phyloP scores from a whole-genome alignment of 30 jellyfish, hydroid and myxozoan genomes.

The Turritopsis dohrnii region DNA sequence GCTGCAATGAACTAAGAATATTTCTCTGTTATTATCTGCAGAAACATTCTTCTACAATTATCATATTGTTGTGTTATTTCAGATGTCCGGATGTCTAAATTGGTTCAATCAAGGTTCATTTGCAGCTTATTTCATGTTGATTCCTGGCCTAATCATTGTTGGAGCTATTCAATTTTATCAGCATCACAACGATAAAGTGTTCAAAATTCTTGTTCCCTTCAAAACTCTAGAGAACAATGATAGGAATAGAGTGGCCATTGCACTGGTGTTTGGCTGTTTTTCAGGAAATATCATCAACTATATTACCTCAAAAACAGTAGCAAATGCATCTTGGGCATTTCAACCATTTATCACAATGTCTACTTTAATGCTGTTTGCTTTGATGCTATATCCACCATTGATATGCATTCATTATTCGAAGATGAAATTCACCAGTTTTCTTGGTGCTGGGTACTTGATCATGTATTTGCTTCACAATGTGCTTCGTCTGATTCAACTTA shows the following conservation, averaged over 20 bases:
- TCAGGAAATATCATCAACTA: background rate
- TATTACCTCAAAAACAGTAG: background rate
- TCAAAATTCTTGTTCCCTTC: background rate
- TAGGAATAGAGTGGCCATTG: background rate
- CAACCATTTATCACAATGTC: background rate
- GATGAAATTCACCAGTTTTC: background rate
- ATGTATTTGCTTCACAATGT: background rate
- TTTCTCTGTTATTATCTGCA: no score
- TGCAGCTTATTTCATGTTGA: background rate
- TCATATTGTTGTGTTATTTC: no score
- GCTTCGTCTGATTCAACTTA: background rate
- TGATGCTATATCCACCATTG: background rate
- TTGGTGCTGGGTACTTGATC: background rate
- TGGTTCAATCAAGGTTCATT: background rate
- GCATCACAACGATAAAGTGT: background rate
- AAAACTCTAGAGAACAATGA: background rate
- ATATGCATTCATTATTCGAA: background rate
- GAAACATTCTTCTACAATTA: no score
- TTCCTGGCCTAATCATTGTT: background rate
- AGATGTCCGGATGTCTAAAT: background rate
- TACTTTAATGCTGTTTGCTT: background rate
- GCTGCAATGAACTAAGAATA: no score
- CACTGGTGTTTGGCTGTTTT: background rate
- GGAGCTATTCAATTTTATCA: background rate
- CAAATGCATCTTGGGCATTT: background rate